Base-by-base conservation (phyloP, 1,140 invertebrate genomes). In the Thaumatotibia leucotreta region DNA sequence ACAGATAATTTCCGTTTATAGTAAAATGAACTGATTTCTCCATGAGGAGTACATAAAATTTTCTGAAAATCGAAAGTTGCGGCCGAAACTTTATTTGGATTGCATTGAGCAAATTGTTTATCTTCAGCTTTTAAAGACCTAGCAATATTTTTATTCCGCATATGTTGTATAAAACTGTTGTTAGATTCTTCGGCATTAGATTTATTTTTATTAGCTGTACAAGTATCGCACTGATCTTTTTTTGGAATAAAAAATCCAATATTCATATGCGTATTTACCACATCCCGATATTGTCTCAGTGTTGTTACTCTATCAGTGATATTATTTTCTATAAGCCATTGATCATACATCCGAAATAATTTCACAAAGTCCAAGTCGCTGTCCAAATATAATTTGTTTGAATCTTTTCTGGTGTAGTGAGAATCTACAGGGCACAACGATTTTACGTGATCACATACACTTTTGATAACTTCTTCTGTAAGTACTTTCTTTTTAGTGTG, bases 21-120 rank as follows among this genome's bases (percentile, higher is more conserved):
- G 22, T 52, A 52, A 20, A 65, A 62, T n/a, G 61, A 14, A 61
- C 52, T 33, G 2, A 61, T 23, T 52, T 69, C 35, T 11, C 63
- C 63, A 11, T 63, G 63, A 1, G 67, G 67, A 63, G 52, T 62
- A 52, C 23, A 45, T 23, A 65, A 61, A 17, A 65, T 39, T 20
- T 65, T 68, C 14, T 68, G 54, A 17, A 68, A 64, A 32, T 68
- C 62, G 24, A 64, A 68, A 45, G 20, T 14, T 22, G 66, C 29
- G 1, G 10, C 10, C 3, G 22, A n/a, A 52, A 52, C 17, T 20
- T 49, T n/a, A 49, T 20, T 24, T 20, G 17, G 14, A 3, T 24
- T 52, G 9, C 5, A 22, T 49, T n/a, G 10, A 52, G 49, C 5
- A 52, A 8, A 1, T 22, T 2, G 1, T 52, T 52, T 52, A 52